Evolutionary conservation across 2,113 vertebrate species (phyloP), one percentile per base, ranked within the genome.

Genomic region (Coryphaenoides rupestris): DNA sequence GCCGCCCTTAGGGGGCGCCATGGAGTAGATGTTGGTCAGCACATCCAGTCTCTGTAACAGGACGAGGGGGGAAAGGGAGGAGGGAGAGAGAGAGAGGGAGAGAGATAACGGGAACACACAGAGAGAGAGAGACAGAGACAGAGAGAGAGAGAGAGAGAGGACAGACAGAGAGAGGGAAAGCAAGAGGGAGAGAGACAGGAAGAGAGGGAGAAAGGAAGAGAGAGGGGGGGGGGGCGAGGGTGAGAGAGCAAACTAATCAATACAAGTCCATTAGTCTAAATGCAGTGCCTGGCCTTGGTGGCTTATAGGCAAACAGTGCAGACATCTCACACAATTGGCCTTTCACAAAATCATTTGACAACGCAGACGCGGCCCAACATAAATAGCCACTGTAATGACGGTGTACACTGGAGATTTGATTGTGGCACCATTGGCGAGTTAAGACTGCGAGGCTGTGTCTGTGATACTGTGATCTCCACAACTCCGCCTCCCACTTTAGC

Each of bases 21-120:
- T 89, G 60, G 91, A 91, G 73, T 89, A 93, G 9, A 90, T 75
- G 13, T 90, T 93, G 62, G 86, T 70, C 72, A 92, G 85, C 50
- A 92, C 88, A 0, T 95, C 91, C 0, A 93, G 86, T 80, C 92
- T 90, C 87, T 92, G 81, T 19, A n/a, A 16, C 12, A 21, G 45
- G 21, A 7, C 6, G 19, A 33, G 45, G 21, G 61, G 13, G 22
- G 14, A 19, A 5, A 40, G 23, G 60, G 58, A 21, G 10, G 19
- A 19, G 40, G 26, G 55, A 17, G 16, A 55, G 5, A 55, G 3
- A 46, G 5, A 4, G 13, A 22, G 19, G 19, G 21, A 55, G 23
- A 5, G 15, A 26, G 24, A 55, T 22, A 19, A 40, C 23, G 33
- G 62, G 26, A 47, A 14, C 23, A 58, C 22, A 19, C 10, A 23